These are phyloP conservation scores for Halcyon senegalensis DNA, from an alignment of 2,113 vertebrate species.

Conservation along the genomic window DNA sequence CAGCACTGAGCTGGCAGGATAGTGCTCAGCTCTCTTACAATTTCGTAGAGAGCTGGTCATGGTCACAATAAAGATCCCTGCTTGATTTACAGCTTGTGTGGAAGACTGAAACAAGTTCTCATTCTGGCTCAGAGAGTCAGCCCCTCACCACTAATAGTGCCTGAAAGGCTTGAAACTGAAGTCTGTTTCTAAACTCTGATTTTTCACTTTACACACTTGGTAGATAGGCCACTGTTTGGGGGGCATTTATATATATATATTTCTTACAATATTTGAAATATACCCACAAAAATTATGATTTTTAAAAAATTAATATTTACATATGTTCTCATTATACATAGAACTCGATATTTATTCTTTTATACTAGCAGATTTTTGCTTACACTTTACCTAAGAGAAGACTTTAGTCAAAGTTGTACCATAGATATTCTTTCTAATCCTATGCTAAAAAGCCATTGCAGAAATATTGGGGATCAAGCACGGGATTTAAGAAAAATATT, in stretches of 20 bases:
- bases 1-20: accelerated
- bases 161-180: background rate
- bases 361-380: background rate
- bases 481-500: background rate
- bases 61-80: background rate
- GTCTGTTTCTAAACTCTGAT: background rate
- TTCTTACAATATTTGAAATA: background rate
- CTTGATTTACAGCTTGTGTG: background rate
- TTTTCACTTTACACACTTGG: background rate
- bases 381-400: background rate
- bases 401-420: background rate
- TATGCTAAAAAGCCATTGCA: background rate
- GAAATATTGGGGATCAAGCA: background rate
- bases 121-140: background rate
- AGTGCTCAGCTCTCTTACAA: accelerated
- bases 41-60: background rate
- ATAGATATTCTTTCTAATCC: background rate
- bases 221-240: background rate
- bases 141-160: background rate
- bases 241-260: background rate
- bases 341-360: background rate
- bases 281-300: background rate
- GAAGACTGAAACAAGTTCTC: background rate
- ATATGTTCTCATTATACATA: background rate
- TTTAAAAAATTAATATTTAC: background rate